Conservation (phyloP, 2,113 vertebrate genomes). For the Grantiella picta region DNA sequence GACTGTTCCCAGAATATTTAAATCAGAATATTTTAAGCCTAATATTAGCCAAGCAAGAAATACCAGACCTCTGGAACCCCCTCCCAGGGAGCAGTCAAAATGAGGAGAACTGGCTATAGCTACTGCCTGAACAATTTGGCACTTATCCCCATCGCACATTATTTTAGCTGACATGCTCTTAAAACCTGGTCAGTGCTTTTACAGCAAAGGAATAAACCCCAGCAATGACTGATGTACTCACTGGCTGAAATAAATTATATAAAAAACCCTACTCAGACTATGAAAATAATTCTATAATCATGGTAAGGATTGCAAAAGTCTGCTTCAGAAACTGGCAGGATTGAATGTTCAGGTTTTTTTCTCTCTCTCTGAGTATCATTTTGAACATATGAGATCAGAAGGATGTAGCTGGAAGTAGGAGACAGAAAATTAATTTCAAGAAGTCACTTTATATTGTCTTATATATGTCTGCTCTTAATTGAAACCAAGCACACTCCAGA, state of each 20-base stretch:
- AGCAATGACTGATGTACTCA: neutral
- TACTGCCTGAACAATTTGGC: neutral
- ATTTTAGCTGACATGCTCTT: neutral
- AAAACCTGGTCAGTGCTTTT: neutral
- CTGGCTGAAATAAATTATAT: neutral
- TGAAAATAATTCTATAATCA: neutral
- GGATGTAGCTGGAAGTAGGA: neutral
- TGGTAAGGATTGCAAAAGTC: neutral
- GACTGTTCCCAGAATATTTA: neutral
- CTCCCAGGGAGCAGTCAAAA: neutral
- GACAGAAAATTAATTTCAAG: neutral
- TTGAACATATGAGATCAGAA: neutral
- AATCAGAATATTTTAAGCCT: neutral
- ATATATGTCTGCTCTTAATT: neutral
- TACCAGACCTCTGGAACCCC: neutral
- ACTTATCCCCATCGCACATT: neutral
- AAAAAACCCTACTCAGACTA: neutral
- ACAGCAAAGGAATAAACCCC: neutral
- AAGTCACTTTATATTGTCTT: neutral
- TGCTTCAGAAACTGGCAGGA: neutral
- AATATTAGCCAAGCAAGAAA: neutral
- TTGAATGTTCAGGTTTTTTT: neutral
- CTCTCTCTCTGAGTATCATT: neutral
- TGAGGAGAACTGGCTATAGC: neutral
- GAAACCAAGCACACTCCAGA: neutral